Evolutionary conservation across 2,888 invertebrate genomes (phyloP).

Genomic region (Criorhina ranunculi): DNA sequence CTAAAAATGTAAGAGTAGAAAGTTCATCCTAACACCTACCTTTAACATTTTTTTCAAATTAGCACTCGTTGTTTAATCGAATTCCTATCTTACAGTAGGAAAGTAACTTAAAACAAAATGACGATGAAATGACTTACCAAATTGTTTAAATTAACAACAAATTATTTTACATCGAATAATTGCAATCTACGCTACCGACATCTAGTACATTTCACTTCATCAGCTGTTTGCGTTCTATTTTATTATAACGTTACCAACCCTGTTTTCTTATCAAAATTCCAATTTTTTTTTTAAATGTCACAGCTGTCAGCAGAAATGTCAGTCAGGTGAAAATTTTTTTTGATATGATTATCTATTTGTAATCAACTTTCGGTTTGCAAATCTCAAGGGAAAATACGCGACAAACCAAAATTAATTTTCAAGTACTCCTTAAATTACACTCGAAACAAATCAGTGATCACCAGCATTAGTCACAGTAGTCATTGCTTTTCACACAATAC

Average conservation of each 20-base stretch:
- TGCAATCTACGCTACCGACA: conserved; percentile 32
- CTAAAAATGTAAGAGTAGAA: no score
- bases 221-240: conserved; percentile 33
- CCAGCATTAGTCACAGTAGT: not conserved
- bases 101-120: no score
- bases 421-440: not conserved
- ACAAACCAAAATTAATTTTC: conserved; percentile 11
- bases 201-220: conserved; percentile 26
- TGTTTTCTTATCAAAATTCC: conserved; percentile 60
- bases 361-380: conserved; percentile 60
- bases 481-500: conserved; percentile 4
- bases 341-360: conserved; percentile 56
- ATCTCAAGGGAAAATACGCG: not conserved
- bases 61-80: no score
- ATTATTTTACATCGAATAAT: no score
- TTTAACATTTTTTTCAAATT: no score
- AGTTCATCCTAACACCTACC: no score
- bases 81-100: no score
- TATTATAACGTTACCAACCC: conserved; percentile 12
- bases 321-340: conserved; percentile 53
- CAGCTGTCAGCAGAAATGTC: conserved; percentile 54
- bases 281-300: conserved; percentile 9
- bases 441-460: not conserved
- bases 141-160: no score
- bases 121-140: no score